These are phyloP conservation scores for Melitaea athalia DNA, from an alignment of 2,888 invertebrate species.

Conservation along the genomic window DNA sequence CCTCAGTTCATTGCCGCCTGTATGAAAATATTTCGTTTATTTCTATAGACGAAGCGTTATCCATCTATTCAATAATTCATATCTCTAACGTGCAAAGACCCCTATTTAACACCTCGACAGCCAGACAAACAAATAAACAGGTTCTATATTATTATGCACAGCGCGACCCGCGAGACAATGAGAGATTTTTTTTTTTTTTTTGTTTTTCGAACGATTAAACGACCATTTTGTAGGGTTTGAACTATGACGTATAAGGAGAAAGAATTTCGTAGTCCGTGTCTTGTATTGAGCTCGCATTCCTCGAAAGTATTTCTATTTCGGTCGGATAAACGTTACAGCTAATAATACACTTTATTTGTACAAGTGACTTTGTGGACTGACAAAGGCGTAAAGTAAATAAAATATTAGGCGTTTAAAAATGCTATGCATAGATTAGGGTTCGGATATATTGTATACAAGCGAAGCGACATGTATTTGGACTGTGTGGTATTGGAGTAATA, in stretches of 20 bases:
- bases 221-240: constrained; percentile 34
- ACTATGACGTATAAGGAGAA: constrained; percentile 29
- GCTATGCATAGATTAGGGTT: constrained; percentile 7
- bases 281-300: constrained; percentile 25
- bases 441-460: background rate
- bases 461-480: background rate
- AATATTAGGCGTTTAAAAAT: constrained; percentile 12
- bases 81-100: constrained; percentile 68
- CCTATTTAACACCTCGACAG: constrained; percentile 67
- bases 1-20: background rate
- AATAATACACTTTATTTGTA: constrained; percentile 34
- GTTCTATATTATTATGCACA: constrained; percentile 49
- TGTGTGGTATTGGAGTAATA: background rate
- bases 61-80: constrained; percentile 74
- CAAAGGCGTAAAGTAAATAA: constrained; percentile 15
- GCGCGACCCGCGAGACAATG: constrained; percentile 44
- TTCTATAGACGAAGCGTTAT: constrained; percentile 32
- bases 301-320: constrained; percentile 15
- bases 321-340: constrained; percentile 31
- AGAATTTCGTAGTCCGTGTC: constrained; percentile 19
- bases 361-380: constrained; percentile 24
- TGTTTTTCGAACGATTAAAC: constrained; percentile 37
- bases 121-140: constrained; percentile 65
- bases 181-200: constrained; percentile 38
- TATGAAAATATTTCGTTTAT: constrained; percentile 26